phyloP scores from a whole-genome alignment of 2,888 invertebrate species.

The Metellina segmentata region DNA sequence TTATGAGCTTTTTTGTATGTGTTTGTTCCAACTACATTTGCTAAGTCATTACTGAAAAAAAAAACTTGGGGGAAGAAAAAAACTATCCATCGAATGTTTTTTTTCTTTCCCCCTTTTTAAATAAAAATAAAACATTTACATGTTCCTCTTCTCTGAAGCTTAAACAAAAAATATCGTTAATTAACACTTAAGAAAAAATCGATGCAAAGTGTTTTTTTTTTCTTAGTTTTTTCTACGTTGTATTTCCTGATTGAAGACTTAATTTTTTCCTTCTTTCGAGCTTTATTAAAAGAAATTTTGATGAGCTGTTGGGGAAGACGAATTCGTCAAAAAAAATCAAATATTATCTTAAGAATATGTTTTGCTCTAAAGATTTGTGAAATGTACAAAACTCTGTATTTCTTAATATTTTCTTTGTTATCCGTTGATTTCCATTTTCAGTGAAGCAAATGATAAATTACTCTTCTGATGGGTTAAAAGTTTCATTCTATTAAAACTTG shows the following conservation, averaged over 20 bases:
- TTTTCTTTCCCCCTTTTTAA: constrained; percentile 1
- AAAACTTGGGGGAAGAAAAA: not conserved
- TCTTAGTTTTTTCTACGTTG: not conserved
- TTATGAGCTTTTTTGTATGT: not conserved
- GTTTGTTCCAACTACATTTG: not conserved
- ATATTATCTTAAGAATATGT: too few species aligned
- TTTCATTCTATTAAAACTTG: too few species aligned
- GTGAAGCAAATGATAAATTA: not conserved
- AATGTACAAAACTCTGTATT: not conserved
- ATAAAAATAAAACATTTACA: constrained; percentile 14
- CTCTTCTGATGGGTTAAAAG: too few species aligned
- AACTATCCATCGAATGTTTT: not conserved
- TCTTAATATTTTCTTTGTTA: not conserved
- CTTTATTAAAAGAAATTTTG: not conserved
- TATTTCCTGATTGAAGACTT: constrained; percentile 17
- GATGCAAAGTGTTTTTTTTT: constrained; percentile 6
- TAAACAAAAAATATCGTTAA: constrained; percentile 28
- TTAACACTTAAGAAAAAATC: constrained; percentile 36
- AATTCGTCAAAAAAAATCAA: not conserved
- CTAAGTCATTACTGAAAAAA: not conserved
- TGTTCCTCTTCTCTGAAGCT: not conserved
- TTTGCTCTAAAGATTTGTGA: not conserved
- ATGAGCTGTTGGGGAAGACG: not conserved
- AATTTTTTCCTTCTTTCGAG: not conserved
- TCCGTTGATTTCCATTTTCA: not conserved